Base-by-base conservation (phyloP, 2,888 invertebrate genomes). In the Tiliacea aurago region DNA sequence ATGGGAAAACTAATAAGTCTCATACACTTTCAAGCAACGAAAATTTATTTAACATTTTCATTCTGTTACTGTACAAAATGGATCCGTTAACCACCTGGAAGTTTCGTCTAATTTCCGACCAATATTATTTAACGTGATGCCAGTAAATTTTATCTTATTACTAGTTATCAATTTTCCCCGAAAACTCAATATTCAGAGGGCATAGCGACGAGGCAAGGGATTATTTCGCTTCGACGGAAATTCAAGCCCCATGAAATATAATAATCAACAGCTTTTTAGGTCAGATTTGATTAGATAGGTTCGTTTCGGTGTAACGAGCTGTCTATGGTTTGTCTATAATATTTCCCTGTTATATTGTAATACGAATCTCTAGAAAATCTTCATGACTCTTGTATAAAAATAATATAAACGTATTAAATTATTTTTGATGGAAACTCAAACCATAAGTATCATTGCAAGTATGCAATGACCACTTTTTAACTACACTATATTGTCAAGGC, bases 281-380 rank as follows among this genome's bases (percentile, higher is more conserved):
- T 75, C 80, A 75, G 49, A 75, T 70, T 75, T 69, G 78, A 78
- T 78, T 69, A 78, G 75, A 75, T 78, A 69, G 15, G 9, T 43
- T 53, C 10, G 11, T 64, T 55, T 4, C 4, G 20, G 43, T 43
- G 41, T 18, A 28, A 18, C 18, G n/a, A 61, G 6, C 37, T 45
- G 49, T 61, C 49, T 55, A 5, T 18, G 5, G 20, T 28, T 41
- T 58, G 28, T 64, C 33, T 53, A 51, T n/a, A n/a, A n/a, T n/a
- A n/a, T 9, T 64, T 70, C 4, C 4, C 33, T 56, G 51, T 51
- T n/a, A 45, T 58, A 49, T 23, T 51, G 9, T 63, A 23, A 53
- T 33, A 37, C 6, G 13, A 13, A n/a, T 58, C 11, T 58, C 11
- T 37, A 1, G 23, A 10, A 15, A 15, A n/a, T 15, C n/a, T n/a